Percentiles rank a stretch among this genome's conserved stretches.
phyloP scores from a whole-genome alignment of 1,140 invertebrate species.

The Colletes latitarsis region DNA sequence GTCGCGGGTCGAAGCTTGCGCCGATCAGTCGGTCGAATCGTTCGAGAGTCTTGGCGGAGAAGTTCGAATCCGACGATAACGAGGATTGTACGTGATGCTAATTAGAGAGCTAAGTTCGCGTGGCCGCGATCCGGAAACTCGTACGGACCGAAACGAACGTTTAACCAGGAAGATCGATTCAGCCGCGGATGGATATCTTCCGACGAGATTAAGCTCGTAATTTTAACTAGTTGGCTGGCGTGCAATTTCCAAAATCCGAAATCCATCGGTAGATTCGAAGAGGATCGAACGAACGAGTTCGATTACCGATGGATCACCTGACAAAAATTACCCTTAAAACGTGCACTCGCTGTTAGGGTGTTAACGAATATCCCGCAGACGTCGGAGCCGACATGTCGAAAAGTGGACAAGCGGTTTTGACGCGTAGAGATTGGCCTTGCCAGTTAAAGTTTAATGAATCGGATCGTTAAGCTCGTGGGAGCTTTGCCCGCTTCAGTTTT shows the following conservation, averaged over 20 bases:
- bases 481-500: not conserved
- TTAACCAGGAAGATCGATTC: conserved; percentile 3
- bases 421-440: not conserved
- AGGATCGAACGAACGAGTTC: no score
- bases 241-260: not conserved
- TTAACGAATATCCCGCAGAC: not conserved
- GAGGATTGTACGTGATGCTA: not conserved
- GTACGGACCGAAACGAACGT: not conserved
- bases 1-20: not conserved
- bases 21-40: not conserved
- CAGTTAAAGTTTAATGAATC: not conserved
- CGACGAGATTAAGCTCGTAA: not conserved
- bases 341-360: not conserved
- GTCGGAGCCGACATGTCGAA: not conserved
- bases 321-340: not conserved
- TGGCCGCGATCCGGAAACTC: not conserved
- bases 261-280: not conserved
- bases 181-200: not conserved
- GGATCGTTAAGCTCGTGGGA: not conserved
- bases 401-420: not conserved
- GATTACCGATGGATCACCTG: not conserved
- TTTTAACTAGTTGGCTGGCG: not conserved
- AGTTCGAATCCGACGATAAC: not conserved
- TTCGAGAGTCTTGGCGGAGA: not conserved
- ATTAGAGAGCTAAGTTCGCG: not conserved